Conservation (phyloP, 2,888 invertebrate species). For the Melangyna quadrimaculata region DNA sequence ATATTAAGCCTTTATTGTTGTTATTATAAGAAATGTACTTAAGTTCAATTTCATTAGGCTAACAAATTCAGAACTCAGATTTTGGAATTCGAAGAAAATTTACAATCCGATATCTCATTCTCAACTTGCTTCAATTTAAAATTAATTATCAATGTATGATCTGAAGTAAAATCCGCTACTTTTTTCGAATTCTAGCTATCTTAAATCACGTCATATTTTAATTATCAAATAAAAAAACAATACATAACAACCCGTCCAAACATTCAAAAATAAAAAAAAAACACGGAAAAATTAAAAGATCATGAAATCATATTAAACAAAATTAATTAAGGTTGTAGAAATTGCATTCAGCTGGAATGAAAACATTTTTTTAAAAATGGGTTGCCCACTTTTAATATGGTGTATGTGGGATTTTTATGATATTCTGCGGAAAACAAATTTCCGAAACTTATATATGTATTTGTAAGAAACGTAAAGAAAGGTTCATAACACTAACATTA, state of each 20-base stretch:
- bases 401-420: neutral
- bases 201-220: neutral
- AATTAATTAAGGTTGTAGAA: neutral
- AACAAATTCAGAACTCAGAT: neutral
- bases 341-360: neutral
- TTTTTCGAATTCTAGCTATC: neutral
- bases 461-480: too few species aligned
- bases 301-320: neutral
- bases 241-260: conserved; percentile 8
- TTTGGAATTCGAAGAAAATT: neutral
- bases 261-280: neutral
- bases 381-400: neutral
- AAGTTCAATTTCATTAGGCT: neutral
- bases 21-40: neutral
- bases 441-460: too few species aligned
- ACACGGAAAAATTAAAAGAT: neutral
- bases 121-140: neutral
- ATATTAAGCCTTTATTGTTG: neutral
- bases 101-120: neutral
- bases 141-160: neutral
- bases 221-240: neutral
- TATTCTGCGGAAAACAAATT: neutral
- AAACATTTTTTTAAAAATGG: neutral
- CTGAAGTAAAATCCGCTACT: neutral
- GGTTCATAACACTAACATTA: too few species aligned